Evolutionary conservation across 2,888 invertebrate genomes (phyloP), one percentile per base, ranked within the genome.

Genomic region (Leucophora obtusa): DNA sequence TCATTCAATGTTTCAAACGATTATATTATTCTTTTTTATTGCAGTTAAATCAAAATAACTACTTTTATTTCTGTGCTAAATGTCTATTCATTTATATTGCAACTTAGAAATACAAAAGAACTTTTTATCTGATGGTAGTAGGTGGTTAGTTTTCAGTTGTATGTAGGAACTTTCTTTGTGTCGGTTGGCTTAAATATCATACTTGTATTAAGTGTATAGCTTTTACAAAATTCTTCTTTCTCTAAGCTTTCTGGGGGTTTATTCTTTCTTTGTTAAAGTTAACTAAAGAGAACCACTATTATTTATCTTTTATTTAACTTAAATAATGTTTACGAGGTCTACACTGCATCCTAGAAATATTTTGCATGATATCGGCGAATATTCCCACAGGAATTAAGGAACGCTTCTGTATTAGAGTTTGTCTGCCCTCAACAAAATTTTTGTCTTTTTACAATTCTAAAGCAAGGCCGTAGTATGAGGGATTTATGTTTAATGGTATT

Each of bases 11-110:
- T 38, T 65, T 58, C 10, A 43, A 47, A 56, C 50, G 70, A 35
- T 53, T 76, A 53, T 71, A 54, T 1, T 54, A 43, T 15, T 59
- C 33, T 47, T 66, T 56, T 59, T 33, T 54, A 50, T 66, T 54
- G 43, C 35, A 53, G 17, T 35, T 75, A 62, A 74, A 60, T 53
- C 53, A 59, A 69, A 68, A 75, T 69, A 65, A 74, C 66, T 15
- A 21, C 54, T 74, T 72, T 54, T 51, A 69, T 9, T 56, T 56
- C 15, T 56, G 18, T 50, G 51, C 28, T 56, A 17, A 28, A 43
- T 68, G 9, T 68, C 24, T 54, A 14, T 75, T 47, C 54, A 68
- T 58, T 69, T 63, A 33, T 38, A 59, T 33, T 59, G 53, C 28
- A 60, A 28, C 66, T 60, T 53, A 17, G 24, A 62, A 50, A 63